Base-by-base conservation (phyloP, 2,113 vertebrate genomes). In the Anolis carolinensis region DNA sequence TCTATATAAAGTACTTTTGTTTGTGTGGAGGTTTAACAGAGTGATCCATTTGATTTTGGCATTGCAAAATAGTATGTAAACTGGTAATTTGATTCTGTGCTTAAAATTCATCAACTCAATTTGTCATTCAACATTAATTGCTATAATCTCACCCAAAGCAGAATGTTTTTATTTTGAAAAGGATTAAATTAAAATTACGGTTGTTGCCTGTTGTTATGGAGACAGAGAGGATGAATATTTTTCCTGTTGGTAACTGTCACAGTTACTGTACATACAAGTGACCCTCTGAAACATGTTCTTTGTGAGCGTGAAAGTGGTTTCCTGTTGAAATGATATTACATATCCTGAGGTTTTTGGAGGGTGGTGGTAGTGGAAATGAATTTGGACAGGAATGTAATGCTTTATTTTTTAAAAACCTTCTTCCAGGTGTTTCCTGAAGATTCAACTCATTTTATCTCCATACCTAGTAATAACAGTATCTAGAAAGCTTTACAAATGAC, bases 371-470 rank as follows among this genome's bases (percentile, higher is more conserved):
- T 32, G 82, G 72, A 84, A 85, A 85, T 67, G 81, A 87, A 87
- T 89, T 79, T 13, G 83, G 62, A 88, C 83, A 23, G 73, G 83
- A 87, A 48, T 13, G 36, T 25, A 75, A 3, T 68, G 79, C 85
- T 90, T 7, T 78, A 68, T 86, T 65, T 13, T 6, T 76, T 73
- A 87, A 73, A 88, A 67, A n/a, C 85, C 1, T 2, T 75, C 84
- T 86, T 75, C 27, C 84, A 87, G 25, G 2, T 83, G 90, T 91
- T 93, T 92, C 78, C 82, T 84, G 63, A 30, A 73, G 81, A 89
- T 67, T 83, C 48, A 82, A 91, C 70, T 5, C 3, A 23, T 30
- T 74, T 88, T 88, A 85, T 13, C 48, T 85, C 30, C 76, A 20
- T 70, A 75, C 70, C 44, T 70, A 70, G 8, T 48, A 87, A 63